Percentiles rank a stretch among this genome's conserved stretches.
phyloP scores from a whole-genome alignment of 1,140 invertebrate genomes.

The Brachionus rotundiformis region DNA sequence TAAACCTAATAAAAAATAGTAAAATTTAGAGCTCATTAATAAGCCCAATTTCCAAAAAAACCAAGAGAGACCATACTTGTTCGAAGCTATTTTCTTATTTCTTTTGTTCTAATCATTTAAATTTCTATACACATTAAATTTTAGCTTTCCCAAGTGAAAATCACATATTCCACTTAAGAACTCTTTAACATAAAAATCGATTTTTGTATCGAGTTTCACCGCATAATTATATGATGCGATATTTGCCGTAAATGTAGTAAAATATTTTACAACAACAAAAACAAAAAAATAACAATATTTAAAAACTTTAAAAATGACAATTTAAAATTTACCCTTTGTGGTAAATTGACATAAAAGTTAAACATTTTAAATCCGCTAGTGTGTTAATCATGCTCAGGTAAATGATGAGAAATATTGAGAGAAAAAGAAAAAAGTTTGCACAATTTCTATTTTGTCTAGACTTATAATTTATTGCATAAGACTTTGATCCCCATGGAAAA shows the following conservation, averaged over 20 bases:
- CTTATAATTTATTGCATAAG: constrained; percentile 31
- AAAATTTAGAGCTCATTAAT: constrained; percentile 19
- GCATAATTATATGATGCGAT: background rate
- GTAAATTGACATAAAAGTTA: background rate
- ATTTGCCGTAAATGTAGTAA: background rate
- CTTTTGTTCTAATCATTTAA: background rate
- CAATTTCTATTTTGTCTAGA: constrained; percentile 6
- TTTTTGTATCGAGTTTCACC: background rate
- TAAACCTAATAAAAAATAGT: constrained; percentile 14
- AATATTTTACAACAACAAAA: background rate
- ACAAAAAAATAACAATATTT: background rate
- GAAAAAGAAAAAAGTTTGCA: background rate
- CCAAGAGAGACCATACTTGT: background rate
- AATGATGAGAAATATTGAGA: background rate
- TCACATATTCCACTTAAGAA: background rate
- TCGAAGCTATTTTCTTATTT: constrained; percentile 11
- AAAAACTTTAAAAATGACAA: background rate
- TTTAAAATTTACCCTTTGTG: background rate
- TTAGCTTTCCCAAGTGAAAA: background rate
- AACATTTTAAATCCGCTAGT: background rate
- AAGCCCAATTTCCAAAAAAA: background rate
- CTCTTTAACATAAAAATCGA: background rate
- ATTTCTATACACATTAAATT: background rate
- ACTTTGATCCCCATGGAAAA: background rate
- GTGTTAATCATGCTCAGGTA: constrained; percentile 3